A percentile compares a stretch with the other conserved stretches of the same genome.
Evolutionary conservation across 2,113 vertebrate species (phyloP).

Genomic region (Motacilla alba): DNA sequence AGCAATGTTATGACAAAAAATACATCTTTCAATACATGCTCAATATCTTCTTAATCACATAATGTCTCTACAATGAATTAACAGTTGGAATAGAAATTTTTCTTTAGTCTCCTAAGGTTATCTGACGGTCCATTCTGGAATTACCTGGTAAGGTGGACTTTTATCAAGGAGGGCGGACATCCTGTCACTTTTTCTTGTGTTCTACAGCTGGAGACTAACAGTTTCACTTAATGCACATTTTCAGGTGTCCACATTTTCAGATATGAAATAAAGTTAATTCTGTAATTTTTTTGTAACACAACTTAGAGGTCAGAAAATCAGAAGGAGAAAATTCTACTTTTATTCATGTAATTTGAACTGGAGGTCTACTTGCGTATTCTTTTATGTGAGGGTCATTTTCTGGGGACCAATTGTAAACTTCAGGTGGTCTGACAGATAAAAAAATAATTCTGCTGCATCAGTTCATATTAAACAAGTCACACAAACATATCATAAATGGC

Average conservation of each 20-base stretch:
- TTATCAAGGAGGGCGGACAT: neutral
- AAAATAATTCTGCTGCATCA: neutral
- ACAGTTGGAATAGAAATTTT: neutral
- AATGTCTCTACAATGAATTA: neutral
- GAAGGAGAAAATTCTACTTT: conserved; percentile 80
- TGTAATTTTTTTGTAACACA: conserved; percentile 57
- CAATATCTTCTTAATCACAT: neutral
- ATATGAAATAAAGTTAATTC: conserved; percentile 48
- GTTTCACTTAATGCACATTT: conserved; percentile 14
- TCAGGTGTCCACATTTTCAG: conserved; percentile 21
- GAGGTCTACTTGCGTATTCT: conserved; percentile 73
- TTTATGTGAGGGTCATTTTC: conserved; percentile 69
- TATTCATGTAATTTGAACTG: conserved; percentile 72
- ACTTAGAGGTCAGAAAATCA: conserved; percentile 74
- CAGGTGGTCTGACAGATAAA: neutral
- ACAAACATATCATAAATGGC: neutral
- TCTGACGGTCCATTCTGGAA: neutral
- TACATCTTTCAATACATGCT: neutral
- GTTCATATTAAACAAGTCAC: neutral
- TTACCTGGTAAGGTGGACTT: neutral
- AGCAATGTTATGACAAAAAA: neutral
- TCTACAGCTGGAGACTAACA: conserved; percentile 13
- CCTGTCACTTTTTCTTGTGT: neutral
- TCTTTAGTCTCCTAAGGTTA: neutral
- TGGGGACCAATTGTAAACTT: neutral